phyloP scores from a whole-genome alignment of 2,888 invertebrate species.

The Petrolisthes cinctipes region DNA sequence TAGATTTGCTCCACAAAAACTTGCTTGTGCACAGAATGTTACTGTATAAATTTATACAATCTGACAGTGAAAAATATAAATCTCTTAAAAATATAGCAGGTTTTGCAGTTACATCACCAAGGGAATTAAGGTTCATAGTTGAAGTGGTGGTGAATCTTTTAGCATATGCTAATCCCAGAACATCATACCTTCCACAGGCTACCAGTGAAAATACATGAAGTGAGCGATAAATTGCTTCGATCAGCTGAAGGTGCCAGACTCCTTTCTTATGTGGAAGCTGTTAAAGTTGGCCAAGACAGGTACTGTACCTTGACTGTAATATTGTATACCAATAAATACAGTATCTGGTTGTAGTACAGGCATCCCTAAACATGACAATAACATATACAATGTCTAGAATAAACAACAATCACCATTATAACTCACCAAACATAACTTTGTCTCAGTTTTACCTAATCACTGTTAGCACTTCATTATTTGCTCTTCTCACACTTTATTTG shows the following conservation, averaged over 20 bases:
- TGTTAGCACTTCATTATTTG: not conserved
- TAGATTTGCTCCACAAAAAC: too few relatives aligned
- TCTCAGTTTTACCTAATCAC: not conserved
- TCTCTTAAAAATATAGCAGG: too few relatives aligned
- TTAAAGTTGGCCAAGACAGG: slow-evolving; percentile 67
- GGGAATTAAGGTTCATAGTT: too few relatives aligned
- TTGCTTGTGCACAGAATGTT: too few relatives aligned
- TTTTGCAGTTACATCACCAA: too few relatives aligned
- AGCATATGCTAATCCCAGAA: slow-evolving; percentile 28
- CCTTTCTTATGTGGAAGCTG: slow-evolving; percentile 68
- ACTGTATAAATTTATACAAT: too few relatives aligned
- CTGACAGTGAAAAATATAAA: too few relatives aligned
- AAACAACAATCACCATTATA: not conserved
- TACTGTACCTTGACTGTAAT: slow-evolving; percentile 34
- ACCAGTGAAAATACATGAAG: slow-evolving; percentile 67
- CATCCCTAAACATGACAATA: too few relatives aligned
- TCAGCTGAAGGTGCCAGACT: slow-evolving; percentile 68
- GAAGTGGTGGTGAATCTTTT: not conserved
- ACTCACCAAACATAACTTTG: slow-evolving; percentile 6
- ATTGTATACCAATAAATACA: not conserved
- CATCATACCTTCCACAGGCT: slow-evolving; percentile 66
- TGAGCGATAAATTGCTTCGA: slow-evolving; percentile 67
- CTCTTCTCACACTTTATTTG: not conserved
- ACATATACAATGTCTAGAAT: too few relatives aligned
- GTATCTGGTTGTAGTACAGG: too few relatives aligned